These are phyloP conservation scores for Triplophysa rosa DNA, from an alignment of 2,113 vertebrate genomes.

Conservation along the genomic window DNA sequence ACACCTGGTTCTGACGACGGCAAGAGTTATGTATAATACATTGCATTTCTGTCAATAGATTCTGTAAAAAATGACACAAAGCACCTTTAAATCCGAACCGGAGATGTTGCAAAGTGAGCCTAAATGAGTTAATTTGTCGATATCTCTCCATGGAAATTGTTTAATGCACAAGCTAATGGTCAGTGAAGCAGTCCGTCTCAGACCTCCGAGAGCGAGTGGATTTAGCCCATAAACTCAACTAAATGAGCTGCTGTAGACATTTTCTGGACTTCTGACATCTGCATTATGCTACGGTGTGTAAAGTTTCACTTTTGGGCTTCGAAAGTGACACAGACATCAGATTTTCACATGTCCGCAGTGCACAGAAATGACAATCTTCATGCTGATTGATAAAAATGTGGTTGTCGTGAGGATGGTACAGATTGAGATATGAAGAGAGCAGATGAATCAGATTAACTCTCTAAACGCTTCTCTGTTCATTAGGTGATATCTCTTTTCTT, in stretches of 20 bases:
- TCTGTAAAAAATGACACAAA: no score
- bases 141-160: neutral
- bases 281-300: neutral
- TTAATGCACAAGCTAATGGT: constrained; percentile 27
- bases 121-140: neutral
- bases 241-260: neutral
- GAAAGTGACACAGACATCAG: no score
- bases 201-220: constrained; percentile 3
- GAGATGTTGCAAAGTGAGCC: neutral
- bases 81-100: neutral
- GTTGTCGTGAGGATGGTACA: neutral
- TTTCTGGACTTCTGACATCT: constrained; percentile 1
- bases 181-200: neutral
- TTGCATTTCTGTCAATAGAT: no score
- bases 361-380: no score
- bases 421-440: no score
- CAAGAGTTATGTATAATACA: no score
- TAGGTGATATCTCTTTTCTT: neutral
- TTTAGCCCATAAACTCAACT: constrained; percentile 4
- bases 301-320: neutral
- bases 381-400: neutral
- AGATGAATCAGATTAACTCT: neutral
- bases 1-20: no score
- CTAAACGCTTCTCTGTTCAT: neutral
- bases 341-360: no score